Conservation (phyloP, 1,140 invertebrate genomes). For the Drosophila nebulosa region DNA sequence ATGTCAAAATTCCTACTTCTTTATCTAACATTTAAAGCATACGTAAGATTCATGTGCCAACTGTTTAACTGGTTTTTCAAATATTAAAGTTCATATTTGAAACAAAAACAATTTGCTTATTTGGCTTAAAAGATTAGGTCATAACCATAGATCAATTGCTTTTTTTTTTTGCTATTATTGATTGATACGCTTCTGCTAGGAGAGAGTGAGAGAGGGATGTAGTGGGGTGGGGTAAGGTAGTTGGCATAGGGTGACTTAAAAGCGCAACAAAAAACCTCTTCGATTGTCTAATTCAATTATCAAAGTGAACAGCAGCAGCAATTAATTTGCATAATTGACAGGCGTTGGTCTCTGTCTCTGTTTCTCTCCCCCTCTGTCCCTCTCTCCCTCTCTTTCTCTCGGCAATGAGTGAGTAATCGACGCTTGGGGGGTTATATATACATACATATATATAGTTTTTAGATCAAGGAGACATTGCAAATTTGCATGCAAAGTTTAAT, state of each 20-base stretch:
- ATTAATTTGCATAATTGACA: constrained; percentile 67
- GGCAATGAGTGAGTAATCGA: constrained; percentile 18
- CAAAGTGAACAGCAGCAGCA: constrained; percentile 25
- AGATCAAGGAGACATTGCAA: constrained; percentile 77
- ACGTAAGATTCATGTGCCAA: too few relatives aligned
- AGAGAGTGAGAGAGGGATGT: too few relatives aligned
- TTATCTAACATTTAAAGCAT: too few relatives aligned
- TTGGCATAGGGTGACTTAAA: too few relatives aligned
- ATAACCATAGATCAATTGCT: too few relatives aligned
- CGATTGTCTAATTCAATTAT: constrained; percentile 28
- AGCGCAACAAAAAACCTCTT: neutral
- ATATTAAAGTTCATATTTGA: too few relatives aligned
- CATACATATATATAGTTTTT: constrained; percentile 35
- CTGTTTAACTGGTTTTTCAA: too few relatives aligned
- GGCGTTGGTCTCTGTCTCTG: constrained; percentile 13
- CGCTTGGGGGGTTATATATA: constrained; percentile 4
- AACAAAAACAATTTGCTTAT: too few relatives aligned
- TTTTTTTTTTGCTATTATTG: too few relatives aligned
- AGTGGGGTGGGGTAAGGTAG: neutral
- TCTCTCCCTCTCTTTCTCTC: constrained; percentile 22
- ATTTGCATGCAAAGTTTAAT: constrained; percentile 73
- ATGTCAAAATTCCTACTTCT: too few relatives aligned
- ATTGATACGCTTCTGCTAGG: too few relatives aligned
- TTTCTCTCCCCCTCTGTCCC: constrained; percentile 20
- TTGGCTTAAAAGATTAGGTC: too few relatives aligned